A percentile compares a stretch with the other conserved stretches of the same genome.
phyloP scores from a whole-genome alignment of 2,113 vertebrate species.

The Grus americana region DNA sequence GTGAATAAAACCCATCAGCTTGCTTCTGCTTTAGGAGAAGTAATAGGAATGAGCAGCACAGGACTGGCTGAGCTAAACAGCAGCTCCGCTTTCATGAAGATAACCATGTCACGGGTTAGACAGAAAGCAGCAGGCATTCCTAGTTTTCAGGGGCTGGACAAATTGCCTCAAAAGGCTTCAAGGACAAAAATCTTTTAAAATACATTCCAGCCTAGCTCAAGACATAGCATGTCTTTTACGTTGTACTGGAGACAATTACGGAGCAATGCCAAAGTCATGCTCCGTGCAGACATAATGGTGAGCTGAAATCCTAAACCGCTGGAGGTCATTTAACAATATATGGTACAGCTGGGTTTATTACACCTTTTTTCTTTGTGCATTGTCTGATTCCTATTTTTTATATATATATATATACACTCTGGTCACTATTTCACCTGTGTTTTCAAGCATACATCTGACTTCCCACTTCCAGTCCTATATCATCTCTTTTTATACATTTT shows the following conservation, averaged over 20 bases:
- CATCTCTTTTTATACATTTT: neutral
- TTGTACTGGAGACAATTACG: neutral
- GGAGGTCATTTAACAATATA: neutral
- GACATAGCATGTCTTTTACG: neutral
- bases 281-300: neutral
- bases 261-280: conserved; percentile 20
- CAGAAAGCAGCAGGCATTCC: conserved; percentile 54
- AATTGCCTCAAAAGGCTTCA: conserved; percentile 59
- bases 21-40: neutral
- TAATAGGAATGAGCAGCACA: neutral
- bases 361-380: neutral
- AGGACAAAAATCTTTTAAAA: conserved; percentile 48
- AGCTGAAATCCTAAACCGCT: neutral
- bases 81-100: conserved; percentile 51
- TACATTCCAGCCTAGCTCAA: conserved; percentile 8
- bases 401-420: neutral
- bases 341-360: neutral
- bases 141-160: conserved; percentile 24
- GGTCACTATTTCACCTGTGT: neutral
- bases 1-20: conserved; percentile 19
- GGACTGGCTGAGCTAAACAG: conserved; percentile 21
- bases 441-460: neutral
- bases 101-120: conserved; percentile 20
- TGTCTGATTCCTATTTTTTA: neutral
- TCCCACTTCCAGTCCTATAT: neutral